Evolutionary conservation across 2,888 invertebrate species (phyloP).

Genomic region (Brachypterus glaber): DNA sequence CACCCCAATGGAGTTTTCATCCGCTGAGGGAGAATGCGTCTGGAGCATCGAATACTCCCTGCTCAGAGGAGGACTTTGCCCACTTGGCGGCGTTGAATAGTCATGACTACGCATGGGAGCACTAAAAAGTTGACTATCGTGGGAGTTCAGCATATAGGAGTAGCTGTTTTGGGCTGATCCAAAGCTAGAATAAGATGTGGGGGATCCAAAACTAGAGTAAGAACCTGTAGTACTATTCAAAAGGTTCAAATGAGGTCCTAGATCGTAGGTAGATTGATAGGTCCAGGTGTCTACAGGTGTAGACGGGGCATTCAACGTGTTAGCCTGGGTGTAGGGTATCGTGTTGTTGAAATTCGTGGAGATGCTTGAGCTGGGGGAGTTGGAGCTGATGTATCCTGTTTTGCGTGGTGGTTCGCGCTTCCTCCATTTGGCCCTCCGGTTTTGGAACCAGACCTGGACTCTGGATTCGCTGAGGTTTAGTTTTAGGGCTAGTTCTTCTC

Average conservation of each 20-base stretch:
- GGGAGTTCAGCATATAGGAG: constrained; percentile 57
- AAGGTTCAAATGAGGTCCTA: constrained; percentile 64
- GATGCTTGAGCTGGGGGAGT: constrained; percentile 55
- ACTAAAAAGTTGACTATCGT: constrained; percentile 61
- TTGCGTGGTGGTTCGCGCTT: constrained; percentile 89
- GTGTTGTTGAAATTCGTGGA: constrained; percentile 44
- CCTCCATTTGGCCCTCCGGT: constrained; percentile 88
- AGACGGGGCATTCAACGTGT: constrained; percentile 28
- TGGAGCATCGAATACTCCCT: constrained; percentile 59
- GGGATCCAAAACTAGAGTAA: constrained; percentile 53
- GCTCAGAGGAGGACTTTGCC: constrained; percentile 55
- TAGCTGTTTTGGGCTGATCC: constrained; percentile 50
- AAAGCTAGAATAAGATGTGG: constrained; percentile 56
- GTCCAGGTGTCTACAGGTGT: constrained; percentile 69
- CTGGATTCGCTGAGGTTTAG: constrained; percentile 76
- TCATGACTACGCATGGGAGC: constrained; percentile 49
- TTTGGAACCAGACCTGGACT: constrained; percentile 79
- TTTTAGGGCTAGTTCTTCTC: constrained; percentile 87
- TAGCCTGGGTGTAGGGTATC: constrained; percentile 48
- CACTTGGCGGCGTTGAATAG: constrained; percentile 45
- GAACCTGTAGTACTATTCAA: constrained; percentile 54
- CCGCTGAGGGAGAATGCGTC: constrained; percentile 48
- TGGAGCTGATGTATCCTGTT: constrained; percentile 67
- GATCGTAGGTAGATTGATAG: constrained; percentile 62
- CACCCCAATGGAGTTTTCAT: constrained; percentile 38